Conservation (phyloP, 2,113 vertebrate genomes). For the Aptenodytes patagonicus region DNA sequence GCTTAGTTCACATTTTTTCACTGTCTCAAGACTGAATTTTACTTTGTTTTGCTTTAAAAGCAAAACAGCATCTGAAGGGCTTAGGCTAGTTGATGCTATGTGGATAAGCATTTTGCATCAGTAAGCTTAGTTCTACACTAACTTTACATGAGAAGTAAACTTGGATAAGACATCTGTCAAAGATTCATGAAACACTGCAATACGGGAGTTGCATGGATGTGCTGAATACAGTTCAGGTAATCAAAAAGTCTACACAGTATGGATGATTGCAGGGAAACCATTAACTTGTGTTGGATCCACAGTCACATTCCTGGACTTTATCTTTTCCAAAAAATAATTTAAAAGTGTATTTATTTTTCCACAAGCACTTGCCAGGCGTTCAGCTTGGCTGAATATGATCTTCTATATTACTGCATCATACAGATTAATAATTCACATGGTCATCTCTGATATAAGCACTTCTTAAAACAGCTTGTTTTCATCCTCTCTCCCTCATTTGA, state of each 20-base stretch:
- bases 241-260: neutral
- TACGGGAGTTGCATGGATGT: accelerated
- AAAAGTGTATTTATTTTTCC: neutral
- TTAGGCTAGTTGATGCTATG: neutral
- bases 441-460: neutral
- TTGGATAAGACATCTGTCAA: neutral
- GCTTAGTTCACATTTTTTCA: neutral
- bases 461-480: neutral
- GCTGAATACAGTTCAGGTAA: neutral
- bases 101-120: neutral
- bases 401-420: neutral
- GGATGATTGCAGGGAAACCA: neutral
- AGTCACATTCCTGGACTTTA: neutral
- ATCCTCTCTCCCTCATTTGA: neutral
- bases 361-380: neutral
- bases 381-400: neutral
- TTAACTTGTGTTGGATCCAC: neutral
- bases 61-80: neutral
- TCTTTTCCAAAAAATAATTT: neutral
- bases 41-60: neutral
- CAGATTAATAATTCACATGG: neutral
- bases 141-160: neutral
- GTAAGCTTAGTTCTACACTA: neutral
- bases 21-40: neutral
- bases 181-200: accelerated